phyloP scores from a whole-genome alignment of 2,888 invertebrate genomes.

The Erpobdella octoculata region DNA sequence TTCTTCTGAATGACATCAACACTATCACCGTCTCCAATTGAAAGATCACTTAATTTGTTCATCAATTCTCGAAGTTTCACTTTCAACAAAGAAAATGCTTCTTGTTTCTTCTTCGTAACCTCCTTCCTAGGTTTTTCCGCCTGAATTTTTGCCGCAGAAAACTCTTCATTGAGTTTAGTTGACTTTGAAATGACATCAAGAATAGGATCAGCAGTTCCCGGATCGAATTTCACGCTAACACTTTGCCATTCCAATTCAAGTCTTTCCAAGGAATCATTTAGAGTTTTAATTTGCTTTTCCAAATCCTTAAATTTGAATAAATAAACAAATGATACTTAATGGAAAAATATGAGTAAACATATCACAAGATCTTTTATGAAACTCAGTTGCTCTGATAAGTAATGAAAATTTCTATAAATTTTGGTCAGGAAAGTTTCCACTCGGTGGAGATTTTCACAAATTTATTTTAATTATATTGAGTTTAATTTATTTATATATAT shows the following conservation, averaged over 20 bases:
- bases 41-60: background rate
- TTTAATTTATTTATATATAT: no score
- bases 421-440: no score
- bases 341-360: no score
- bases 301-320: no score
- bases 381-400: no score
- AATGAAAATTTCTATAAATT: no score
- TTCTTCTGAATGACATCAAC: background rate
- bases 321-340: no score
- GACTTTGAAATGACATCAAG: background rate
- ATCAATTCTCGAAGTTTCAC: background rate
- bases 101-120: background rate
- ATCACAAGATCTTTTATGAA: no score
- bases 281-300: background rate
- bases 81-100: background rate
- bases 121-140: background rate
- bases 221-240: background rate
- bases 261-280: background rate
- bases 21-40: no score
- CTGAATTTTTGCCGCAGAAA: background rate
- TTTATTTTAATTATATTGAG: no score
- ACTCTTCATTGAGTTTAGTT: constrained; percentile 5
- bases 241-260: background rate
- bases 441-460: no score
- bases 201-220: background rate